These are phyloP conservation scores for Dorcus hopei DNA, from an alignment of 2,888 invertebrate species.

Conservation along the genomic window DNA sequence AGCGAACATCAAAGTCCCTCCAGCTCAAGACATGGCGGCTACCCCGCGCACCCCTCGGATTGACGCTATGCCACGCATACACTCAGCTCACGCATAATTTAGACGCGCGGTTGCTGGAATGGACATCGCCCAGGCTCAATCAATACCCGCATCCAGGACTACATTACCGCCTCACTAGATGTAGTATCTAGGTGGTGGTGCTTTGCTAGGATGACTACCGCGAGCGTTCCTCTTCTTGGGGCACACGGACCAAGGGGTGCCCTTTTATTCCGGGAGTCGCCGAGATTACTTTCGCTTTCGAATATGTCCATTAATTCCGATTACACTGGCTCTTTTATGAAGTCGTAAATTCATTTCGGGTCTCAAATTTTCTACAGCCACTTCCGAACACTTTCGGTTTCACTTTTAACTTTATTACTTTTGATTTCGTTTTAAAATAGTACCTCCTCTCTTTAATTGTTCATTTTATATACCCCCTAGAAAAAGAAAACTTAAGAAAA, in stretches of 20 bases:
- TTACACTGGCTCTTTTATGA: background rate
- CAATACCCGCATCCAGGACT: slow-evolving; percentile 47
- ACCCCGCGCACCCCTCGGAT: slow-evolving; percentile 17
- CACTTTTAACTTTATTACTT: no score
- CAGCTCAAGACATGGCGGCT: slow-evolving; percentile 20
- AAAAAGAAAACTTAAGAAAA: no score
- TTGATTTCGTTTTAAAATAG: no score
- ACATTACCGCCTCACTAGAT: slow-evolving; percentile 19
- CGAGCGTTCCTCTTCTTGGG: no score
- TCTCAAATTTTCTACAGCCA: background rate
- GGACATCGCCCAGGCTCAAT: slow-evolving; percentile 50
- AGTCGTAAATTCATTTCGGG: no score
- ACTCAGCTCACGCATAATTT: slow-evolving; percentile 52
- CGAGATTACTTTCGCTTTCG: background rate
- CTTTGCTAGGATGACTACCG: no score
- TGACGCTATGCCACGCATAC: slow-evolving; percentile 44
- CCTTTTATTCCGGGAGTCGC: no score
- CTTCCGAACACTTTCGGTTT: background rate
- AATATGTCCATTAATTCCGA: background rate
- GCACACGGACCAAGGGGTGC: no score
- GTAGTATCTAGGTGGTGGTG: background rate
- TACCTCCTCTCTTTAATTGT: no score
- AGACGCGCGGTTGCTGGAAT: slow-evolving; percentile 51
- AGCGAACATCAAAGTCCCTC: slow-evolving; percentile 37
- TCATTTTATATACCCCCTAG: no score